Conservation (phyloP, 2,113 vertebrate species). For the Nansenia antarctica region DNA sequence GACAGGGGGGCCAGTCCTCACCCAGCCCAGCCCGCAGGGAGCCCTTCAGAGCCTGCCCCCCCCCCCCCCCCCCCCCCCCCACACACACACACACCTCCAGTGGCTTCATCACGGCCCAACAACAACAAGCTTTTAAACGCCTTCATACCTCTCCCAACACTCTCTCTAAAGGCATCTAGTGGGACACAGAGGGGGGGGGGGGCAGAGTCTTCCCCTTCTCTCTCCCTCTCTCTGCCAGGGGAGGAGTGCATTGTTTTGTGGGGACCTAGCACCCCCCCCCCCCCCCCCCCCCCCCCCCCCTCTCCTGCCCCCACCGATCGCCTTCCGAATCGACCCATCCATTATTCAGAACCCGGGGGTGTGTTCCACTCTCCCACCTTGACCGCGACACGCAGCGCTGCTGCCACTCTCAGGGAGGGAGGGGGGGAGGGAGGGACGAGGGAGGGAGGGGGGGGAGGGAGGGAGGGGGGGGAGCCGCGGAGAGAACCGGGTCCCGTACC, state of each 20-base stretch:
- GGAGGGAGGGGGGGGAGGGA: slow-evolving; percentile 44
- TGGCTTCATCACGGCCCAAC: no score
- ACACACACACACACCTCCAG: no score
- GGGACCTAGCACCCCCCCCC: no score
- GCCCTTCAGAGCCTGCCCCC: no score
- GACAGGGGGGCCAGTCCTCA: slow-evolving; percentile 33
- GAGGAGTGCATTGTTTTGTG: slow-evolving; percentile 70
- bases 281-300: no score
- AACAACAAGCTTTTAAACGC: no score
- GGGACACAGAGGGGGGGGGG: slow-evolving; percentile 71
- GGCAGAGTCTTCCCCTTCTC: slow-evolving; percentile 72
- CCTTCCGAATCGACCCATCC: slow-evolving; percentile 75
- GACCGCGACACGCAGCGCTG: slow-evolving; percentile 62
- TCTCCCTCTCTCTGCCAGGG: slow-evolving; percentile 50
- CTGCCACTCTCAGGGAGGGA: neutral
- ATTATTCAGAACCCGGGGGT: slow-evolving; percentile 73
- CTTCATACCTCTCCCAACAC: no score
- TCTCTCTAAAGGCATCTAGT: slow-evolving; percentile 23
- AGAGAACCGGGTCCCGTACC: no score
- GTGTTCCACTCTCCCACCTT: slow-evolving; percentile 73
- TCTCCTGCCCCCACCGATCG: no score
- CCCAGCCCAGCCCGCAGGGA: neutral
- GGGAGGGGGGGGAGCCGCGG: neutral
- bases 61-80: no score
- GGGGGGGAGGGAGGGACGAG: slow-evolving; percentile 10